Evolutionary conservation across 2,113 vertebrate species (phyloP).

Genomic region (Siphamia tubifer): DNA sequence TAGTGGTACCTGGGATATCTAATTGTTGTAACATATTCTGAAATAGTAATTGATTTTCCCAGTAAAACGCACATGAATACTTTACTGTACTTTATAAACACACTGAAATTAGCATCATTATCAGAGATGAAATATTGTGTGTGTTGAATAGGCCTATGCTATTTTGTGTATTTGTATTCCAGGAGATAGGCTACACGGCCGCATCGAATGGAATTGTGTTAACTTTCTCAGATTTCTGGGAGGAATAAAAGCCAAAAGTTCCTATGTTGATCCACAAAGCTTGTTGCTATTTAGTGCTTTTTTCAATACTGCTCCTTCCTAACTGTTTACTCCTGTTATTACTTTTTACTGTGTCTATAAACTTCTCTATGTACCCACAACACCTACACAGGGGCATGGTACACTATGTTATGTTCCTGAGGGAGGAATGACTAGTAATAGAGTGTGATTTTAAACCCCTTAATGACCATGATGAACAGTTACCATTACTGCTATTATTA

Average conservation of each 20-base stretch:
- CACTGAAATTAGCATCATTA: constrained; percentile 55
- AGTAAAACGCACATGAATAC: constrained; percentile 53
- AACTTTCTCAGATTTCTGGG: constrained; percentile 76
- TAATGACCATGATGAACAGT: constrained; percentile 64
- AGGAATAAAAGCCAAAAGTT: constrained; percentile 75
- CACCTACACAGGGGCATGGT: constrained; percentile 52
- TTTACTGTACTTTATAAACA: constrained; percentile 65
- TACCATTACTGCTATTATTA: constrained; percentile 73
- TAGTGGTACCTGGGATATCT: constrained; percentile 28
- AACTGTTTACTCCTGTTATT: constrained; percentile 45
- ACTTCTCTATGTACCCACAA: constrained; percentile 54
- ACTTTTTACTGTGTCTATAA: constrained; percentile 64
- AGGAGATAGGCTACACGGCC: constrained; percentile 49
- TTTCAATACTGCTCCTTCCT: constrained; percentile 45
- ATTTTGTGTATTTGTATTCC: constrained; percentile 72
- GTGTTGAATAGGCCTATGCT: constrained; percentile 62
- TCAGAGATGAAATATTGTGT: constrained; percentile 43
- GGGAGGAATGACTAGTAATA: constrained; percentile 53
- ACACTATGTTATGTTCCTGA: constrained; percentile 54
- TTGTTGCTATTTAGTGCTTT: constrained; percentile 67
- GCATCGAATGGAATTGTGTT: constrained; percentile 70
- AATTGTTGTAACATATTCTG: constrained; percentile 51
- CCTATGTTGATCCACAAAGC: constrained; percentile 52
- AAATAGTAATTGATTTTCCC: constrained; percentile 44
- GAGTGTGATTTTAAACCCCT: constrained; percentile 61